A percentile compares a stretch with the other conserved stretches of the same genome.
Conservation (phyloP, 2,797 vertebrate species). For the Distichodus sexfasciatus region DNA sequence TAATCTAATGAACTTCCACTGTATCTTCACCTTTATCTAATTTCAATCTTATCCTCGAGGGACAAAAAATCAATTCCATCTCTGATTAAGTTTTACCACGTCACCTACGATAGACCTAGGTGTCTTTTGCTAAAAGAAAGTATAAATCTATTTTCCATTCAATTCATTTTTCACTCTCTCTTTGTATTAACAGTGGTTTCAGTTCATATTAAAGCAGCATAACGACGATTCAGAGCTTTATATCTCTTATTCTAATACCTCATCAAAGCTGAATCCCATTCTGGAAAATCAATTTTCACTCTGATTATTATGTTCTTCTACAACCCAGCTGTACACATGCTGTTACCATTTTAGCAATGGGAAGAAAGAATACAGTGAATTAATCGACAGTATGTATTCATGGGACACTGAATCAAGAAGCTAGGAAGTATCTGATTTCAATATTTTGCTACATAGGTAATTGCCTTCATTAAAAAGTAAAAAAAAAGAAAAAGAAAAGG, state of each 20-base stretch:
- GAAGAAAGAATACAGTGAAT: conserved; percentile 18
- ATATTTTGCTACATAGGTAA: conserved; percentile 45
- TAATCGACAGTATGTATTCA: conserved; percentile 46
- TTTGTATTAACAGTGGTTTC: conserved; percentile 67
- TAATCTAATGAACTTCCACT: conserved; percentile 67
- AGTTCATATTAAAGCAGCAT: conserved; percentile 76
- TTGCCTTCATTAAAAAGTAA: conserved; percentile 29
- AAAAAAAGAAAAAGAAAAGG: conserved; percentile 8
- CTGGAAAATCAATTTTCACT: conserved; percentile 84
- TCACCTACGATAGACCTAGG: conserved; percentile 63
- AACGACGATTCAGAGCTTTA: conserved; percentile 85
- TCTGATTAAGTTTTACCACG: conserved; percentile 70
- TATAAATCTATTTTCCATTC: conserved; percentile 54
- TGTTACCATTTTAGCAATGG: conserved; percentile 64
- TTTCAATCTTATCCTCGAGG: conserved; percentile 71
- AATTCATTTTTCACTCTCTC: conserved; percentile 50
- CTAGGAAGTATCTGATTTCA: conserved; percentile 53
- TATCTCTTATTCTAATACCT: conserved; percentile 79
- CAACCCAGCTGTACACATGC: conserved; percentile 69
- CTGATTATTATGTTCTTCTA: conserved; percentile 81
- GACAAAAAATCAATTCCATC: conserved; percentile 75
- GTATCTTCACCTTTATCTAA: conserved; percentile 73
- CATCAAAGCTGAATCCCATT: conserved; percentile 82
- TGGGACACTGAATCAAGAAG: conserved; percentile 39
- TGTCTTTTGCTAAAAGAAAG: conserved; percentile 55